Evolutionary conservation across 2,797 vertebrate species (phyloP).

Genomic region (Sebastes taczanowskii): DNA sequence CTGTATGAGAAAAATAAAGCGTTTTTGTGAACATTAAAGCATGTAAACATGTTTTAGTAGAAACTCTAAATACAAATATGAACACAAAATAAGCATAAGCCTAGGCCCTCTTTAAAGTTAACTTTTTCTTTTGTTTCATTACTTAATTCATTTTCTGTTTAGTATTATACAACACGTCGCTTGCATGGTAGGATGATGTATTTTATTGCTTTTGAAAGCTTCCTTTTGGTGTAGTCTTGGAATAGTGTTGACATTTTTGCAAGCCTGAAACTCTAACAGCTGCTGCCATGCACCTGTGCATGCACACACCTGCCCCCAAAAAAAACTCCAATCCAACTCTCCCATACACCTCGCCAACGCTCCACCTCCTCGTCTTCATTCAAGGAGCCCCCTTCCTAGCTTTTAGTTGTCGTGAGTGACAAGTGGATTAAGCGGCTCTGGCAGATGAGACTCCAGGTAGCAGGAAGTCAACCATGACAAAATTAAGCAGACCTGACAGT

Average conservation of each 20-base stretch:
- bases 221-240: not conserved
- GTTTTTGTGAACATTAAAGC: no score
- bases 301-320: slow-evolving; percentile 30
- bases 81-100: no score
- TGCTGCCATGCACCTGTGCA: slow-evolving; percentile 40
- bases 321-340: slow-evolving; percentile 16
- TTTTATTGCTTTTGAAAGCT: not conserved
- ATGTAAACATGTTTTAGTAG: no score
- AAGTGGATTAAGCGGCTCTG: slow-evolving; percentile 78
- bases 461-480: slow-evolving; percentile 81
- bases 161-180: not conserved
- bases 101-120: not conserved
- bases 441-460: slow-evolving; percentile 77
- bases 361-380: slow-evolving; percentile 55
- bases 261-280: not conserved
- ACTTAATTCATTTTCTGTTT: not conserved
- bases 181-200: not conserved
- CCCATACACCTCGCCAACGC: slow-evolving; percentile 14
- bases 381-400: slow-evolving; percentile 56
- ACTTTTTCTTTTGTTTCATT: not conserved
- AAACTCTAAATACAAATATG: no score
- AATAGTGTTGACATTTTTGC: not conserved
- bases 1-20: no score
- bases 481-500: slow-evolving; percentile 82
- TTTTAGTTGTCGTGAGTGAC: slow-evolving; percentile 80